phyloP scores from a whole-genome alignment of 2,888 invertebrate genomes.

The Pelosia muscerda region DNA sequence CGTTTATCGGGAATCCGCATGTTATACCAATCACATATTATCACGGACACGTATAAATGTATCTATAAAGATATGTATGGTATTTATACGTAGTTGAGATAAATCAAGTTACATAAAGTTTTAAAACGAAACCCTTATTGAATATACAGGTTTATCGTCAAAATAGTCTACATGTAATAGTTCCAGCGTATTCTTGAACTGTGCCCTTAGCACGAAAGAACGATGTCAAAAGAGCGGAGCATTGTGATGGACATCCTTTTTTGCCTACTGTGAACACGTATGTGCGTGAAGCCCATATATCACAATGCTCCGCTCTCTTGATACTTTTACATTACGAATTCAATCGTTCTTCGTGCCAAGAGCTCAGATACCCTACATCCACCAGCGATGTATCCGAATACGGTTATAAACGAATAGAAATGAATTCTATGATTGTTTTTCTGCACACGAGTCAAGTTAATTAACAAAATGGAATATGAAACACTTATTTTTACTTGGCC shows the following conservation, averaged over 20 bases:
- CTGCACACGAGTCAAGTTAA: slow-evolving; percentile 13
- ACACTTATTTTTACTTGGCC: not conserved
- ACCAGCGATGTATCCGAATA: not conserved
- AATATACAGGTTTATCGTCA: slow-evolving; percentile 19
- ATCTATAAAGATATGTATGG: not conserved
- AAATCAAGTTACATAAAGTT: slow-evolving; percentile 24
- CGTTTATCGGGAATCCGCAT: slow-evolving; percentile 23
- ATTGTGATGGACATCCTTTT: too few species aligned
- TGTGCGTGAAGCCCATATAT: too few species aligned
- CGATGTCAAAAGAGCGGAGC: too few species aligned
- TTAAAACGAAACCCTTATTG: slow-evolving; percentile 19
- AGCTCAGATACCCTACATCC: slow-evolving; percentile 46
- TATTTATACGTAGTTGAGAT: too few species aligned
- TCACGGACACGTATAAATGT: too few species aligned
- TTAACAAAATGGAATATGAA: slow-evolving; percentile 1
- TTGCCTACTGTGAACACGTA: too few species aligned
- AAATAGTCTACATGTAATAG: slow-evolving; percentile 17
- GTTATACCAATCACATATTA: slow-evolving; percentile 21
- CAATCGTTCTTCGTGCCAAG: too few species aligned
- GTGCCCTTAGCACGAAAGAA: too few species aligned
- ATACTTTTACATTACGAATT: too few species aligned
- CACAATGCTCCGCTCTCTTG: too few species aligned
- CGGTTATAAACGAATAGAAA: too few species aligned
- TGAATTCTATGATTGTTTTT: not conserved
- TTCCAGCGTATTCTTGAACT: slow-evolving; percentile 32